Conservation (phyloP, 2,113 vertebrate species). For the Tragelaphus imberbis region DNA sequence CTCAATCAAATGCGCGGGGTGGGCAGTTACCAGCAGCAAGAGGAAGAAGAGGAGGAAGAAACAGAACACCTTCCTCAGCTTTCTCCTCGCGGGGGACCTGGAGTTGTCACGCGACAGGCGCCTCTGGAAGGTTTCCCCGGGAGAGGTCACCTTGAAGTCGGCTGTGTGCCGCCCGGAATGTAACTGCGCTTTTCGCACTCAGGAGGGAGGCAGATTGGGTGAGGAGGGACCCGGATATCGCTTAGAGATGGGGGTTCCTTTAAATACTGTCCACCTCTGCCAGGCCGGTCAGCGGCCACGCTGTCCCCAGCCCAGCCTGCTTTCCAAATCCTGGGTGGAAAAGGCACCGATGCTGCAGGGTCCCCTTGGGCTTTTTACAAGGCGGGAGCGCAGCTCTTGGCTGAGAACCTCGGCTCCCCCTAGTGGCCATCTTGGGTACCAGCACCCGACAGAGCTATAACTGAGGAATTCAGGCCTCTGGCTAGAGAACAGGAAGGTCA, state of each 20-base stretch:
- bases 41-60: not conserved
- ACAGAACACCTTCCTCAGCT: not conserved
- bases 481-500: not conserved
- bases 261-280: not conserved
- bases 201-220: not conserved
- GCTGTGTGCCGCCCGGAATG: accelerated
- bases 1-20: accelerated
- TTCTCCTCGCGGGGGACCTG: not conserved
- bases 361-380: accelerated
- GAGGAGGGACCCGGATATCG: not conserved
- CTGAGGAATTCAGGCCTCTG: not conserved
- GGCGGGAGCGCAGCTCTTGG: not conserved
- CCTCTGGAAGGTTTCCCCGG: not conserved
- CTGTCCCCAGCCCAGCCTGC: not conserved
- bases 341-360: accelerated
- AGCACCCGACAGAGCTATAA: accelerated
- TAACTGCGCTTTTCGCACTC: not conserved
- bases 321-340: not conserved
- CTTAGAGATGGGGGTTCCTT: not conserved
- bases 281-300: not conserved
- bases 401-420: not conserved
- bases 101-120: not conserved
- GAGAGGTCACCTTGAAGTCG: not conserved
- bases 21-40: not conserved
- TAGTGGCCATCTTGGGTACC: not conserved